Evolutionary conservation across 2,113 vertebrate genomes (phyloP).

Genomic region (Cyprinodon tularosa): DNA sequence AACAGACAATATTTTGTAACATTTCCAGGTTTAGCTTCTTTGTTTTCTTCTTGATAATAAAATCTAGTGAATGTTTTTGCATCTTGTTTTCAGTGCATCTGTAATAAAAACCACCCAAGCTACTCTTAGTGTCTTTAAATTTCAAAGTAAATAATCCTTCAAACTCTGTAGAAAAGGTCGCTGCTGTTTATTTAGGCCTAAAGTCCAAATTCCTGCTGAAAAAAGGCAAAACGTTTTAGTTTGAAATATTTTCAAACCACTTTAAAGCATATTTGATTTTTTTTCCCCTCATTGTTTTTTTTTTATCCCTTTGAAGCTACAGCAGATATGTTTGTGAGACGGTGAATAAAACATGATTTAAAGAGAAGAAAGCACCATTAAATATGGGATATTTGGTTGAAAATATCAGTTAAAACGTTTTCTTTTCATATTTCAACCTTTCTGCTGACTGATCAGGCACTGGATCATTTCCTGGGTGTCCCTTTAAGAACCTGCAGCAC

Average conservation of each 20-base stretch:
- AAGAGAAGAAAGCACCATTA: not conserved
- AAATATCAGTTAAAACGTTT: not conserved
- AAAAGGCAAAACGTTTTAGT: not conserved
- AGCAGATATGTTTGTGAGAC: not conserved
- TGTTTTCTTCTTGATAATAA: not conserved
- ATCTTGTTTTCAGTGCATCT: not conserved
- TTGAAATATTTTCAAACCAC: not conserved
- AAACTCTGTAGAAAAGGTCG: not conserved
- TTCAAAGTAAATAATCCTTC: not conserved
- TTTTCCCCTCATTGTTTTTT: not conserved
- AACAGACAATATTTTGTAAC: slow-evolving; percentile 28
- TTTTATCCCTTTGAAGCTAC: not conserved
- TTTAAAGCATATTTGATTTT: not conserved
- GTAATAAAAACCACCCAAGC: not conserved
- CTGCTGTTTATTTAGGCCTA: not conserved
- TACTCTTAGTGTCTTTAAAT: slow-evolving; percentile 5
- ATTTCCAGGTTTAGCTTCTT: not conserved
- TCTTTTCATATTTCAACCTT: not conserved
- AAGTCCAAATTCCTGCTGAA: not conserved
- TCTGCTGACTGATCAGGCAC: not conserved
- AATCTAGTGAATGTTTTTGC: not conserved
- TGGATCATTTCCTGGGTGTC: not conserved
- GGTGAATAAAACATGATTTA: not conserved
- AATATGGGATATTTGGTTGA: not conserved
- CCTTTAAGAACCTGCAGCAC: not conserved